Percentiles rank a stretch among this genome's conserved stretches.
phyloP scores from a whole-genome alignment of 2,797 vertebrate genomes.

The Orientallactaga sibirica region DNA sequence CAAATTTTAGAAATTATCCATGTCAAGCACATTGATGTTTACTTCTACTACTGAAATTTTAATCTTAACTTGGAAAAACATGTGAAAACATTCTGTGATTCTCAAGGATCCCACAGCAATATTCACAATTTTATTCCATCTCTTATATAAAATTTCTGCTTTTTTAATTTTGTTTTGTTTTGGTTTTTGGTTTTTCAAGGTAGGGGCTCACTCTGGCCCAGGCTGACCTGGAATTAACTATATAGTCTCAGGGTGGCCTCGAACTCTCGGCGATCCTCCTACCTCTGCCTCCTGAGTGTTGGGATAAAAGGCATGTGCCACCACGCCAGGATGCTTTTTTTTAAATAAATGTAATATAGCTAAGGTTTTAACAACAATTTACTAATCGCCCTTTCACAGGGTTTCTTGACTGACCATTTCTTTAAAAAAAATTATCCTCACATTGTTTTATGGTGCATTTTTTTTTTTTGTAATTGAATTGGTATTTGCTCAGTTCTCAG shows the following conservation, averaged over 20 bases:
- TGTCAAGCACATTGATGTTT: neutral
- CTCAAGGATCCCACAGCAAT: neutral
- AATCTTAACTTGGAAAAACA: neutral
- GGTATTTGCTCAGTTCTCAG: no score
- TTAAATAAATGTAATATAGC: neutral
- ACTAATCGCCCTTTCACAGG: neutral
- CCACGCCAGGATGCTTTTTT: no score
- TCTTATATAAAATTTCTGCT: neutral
- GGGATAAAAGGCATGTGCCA: no score
- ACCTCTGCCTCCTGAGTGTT: no score
- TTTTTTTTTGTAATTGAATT: neutral
- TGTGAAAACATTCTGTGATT: neutral
- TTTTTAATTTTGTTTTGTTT: no score
- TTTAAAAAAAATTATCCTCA: neutral
- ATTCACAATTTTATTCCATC: neutral
- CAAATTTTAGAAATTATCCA: neutral
- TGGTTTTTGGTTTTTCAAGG: no score
- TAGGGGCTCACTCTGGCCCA: no score
- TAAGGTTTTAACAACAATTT: neutral
- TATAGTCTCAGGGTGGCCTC: no score
- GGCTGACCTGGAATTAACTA: no score
- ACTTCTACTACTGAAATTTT: neutral
- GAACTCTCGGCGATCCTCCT: no score
- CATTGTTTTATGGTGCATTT: neutral
- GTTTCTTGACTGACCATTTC: neutral